Evolutionary conservation across 2,113 vertebrate species (phyloP).

Genomic region (Macquaria ambigua): DNA sequence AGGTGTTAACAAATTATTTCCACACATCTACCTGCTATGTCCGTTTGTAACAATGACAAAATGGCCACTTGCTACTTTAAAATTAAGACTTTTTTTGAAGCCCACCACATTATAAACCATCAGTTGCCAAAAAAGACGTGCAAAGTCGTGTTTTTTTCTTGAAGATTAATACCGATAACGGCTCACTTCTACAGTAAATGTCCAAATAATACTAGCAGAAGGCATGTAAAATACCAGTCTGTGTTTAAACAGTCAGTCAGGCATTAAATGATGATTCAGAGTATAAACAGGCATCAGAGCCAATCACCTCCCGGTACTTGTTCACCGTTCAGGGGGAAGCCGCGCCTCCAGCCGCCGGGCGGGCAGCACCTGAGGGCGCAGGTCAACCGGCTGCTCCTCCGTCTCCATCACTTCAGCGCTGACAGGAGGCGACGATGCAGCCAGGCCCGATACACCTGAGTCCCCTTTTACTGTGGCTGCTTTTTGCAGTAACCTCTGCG

Average conservation of each 20-base stretch:
- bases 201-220: not conserved
- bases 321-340: constrained; percentile 6
- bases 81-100: not conserved
- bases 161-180: not conserved
- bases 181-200: not conserved
- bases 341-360: constrained; percentile 44
- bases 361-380: constrained; percentile 56
- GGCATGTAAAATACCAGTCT: not conserved
- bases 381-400: constrained; percentile 16
- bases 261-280: not conserved
- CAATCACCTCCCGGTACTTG: constrained; percentile 28
- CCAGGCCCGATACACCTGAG: constrained; percentile 27
- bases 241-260: not conserved
- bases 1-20: too few species aligned
- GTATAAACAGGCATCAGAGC: not conserved
- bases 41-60: not conserved
- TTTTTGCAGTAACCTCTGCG: constrained; percentile 53
- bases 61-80: too few species aligned
- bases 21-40: not conserved
- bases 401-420: constrained; percentile 52
- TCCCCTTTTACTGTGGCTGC: constrained; percentile 55
- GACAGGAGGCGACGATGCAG: constrained; percentile 57
- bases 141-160: too few species aligned
- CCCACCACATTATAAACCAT: not conserved
- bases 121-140: too few species aligned